Evolutionary conservation across 1,140 invertebrate species (phyloP), one percentile per base, ranked within the genome.

Genomic region (Tachypleus tridentatus): DNA sequence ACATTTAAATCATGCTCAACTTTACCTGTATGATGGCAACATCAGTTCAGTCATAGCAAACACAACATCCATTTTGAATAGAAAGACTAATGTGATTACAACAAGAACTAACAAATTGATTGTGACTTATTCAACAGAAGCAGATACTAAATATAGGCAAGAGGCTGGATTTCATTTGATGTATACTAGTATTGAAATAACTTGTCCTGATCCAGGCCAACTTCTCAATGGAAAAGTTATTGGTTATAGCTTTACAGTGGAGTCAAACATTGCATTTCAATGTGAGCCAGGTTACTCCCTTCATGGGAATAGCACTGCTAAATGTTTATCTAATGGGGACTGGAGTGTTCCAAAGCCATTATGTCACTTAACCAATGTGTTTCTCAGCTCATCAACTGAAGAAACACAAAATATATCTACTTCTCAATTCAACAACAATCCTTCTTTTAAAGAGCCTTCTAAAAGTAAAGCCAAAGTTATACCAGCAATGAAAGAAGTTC

Each of bases 81-180:
- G 29, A 29, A 29, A 29, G 29, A 29, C 29, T 29, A 29, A 29
- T 29, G 29, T 29, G 29, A 29, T 11, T 5, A 67, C 66, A 5
- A 67, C 67, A 5, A 9, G 58, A n/a, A 60, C 61, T 7, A 69
- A 64, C 53, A 64, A 61, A 47, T 11, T 70, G 6, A 69, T 63
- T 51, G 53, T 70, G 8, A 10, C 58, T 3, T 62, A 69, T 49
- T 0, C 53, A n/a, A 51, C 57, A 9, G 62, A 64, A 49, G 53
- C 48, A 7, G 59, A 67, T 11, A n/a, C 58, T 10, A 62, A 61
- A 11, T 53, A 52, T n/a, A 63, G 59, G 49, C 57, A 50, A 29
- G 52, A 64, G 50, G 56, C 10, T 7, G 67, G 67, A 3, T 64
- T 70, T 52, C 62, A 67, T 48, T 11, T 70, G 48, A 61, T 65